Evolutionary conservation across 2,888 invertebrate genomes (phyloP), one percentile per base, ranked within the genome.

Genomic region (Patella pellucida): DNA sequence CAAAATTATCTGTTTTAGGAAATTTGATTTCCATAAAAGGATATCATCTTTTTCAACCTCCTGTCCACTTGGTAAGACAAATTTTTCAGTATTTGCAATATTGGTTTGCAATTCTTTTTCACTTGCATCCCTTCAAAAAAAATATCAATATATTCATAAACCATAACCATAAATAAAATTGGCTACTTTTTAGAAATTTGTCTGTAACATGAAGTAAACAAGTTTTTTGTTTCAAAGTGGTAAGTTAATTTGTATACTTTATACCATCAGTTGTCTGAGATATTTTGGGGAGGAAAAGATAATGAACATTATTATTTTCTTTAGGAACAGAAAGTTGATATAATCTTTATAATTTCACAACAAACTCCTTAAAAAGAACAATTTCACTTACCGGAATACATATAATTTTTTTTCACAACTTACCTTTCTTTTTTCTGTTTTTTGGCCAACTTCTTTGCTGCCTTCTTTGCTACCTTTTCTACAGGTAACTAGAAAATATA

Each of bases 51-150:
- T 94, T 72, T 94, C 93, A 50, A 95, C 91, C 87, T 95, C 95
- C 83, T 95, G 94, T 79, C 94, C 94, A 73, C 94, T 93, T 0
- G 97, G 97, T 87, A 97, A 95, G 77, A 93, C 93, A 89, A 96
- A 96, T 1, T 82, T 90, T 83, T 92, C 92, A 31, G 87, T 86
- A 69, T 89, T 84, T 9, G 87, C 84, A 50, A 96, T 94, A 88
- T 96, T 96, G 76, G 96, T 93, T 91, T 95, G 94, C 92, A 96
- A 92, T 92, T 97, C 97, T 75, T 94, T 95, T 86, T 95, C 95
- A 5, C 95, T 95, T 73, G 95, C 90, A 90, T 94, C 93, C 76
- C 94, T 93, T 83, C 62, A 77, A 74, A 73, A 23, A 56, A 72
- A 52, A 78, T 19, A 71, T 56, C 68, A 69, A 27, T 9, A 68